Conservation (phyloP, 92 coral and sea anemone species). For the Galaxea fascicularis region DNA sequence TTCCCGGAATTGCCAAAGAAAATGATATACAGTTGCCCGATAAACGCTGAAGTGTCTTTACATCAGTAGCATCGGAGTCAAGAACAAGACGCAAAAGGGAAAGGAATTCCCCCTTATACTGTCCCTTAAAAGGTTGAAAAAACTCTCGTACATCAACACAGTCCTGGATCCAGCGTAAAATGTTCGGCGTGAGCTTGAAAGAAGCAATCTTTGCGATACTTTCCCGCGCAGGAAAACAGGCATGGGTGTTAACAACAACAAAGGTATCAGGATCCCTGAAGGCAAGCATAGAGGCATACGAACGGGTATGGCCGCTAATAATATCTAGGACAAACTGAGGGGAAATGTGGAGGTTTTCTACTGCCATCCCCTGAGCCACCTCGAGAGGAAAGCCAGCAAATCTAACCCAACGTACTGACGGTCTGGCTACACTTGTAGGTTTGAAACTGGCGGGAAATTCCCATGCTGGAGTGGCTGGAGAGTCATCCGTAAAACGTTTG, state of each 20-base stretch:
- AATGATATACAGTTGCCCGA: constrained; percentile 23
- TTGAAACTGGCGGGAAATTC: not conserved
- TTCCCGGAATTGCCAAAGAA: constrained; percentile 23
- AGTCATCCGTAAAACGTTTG: not conserved
- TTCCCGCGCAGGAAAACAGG: not conserved
- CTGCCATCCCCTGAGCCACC: constrained; percentile 14
- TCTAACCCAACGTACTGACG: not conserved
- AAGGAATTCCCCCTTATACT: constrained; percentile 20
- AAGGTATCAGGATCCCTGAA: not conserved
- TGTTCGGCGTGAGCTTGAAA: not conserved
- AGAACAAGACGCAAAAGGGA: constrained; percentile 12
- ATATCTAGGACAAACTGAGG: not conserved
- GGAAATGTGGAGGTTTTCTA: not conserved
- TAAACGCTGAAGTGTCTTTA: constrained; percentile 35
- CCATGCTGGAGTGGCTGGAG: constrained; percentile 1
- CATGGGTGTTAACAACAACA: not conserved
- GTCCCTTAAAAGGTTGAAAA: constrained; percentile 20
- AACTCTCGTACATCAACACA: constrained; percentile 12
- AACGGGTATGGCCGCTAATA: not conserved
- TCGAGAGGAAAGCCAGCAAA: constrained; percentile 2
- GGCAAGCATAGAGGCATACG: not conserved
- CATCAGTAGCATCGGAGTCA: not conserved
- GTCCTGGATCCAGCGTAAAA: constrained; percentile 18
- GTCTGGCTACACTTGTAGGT: constrained; percentile 1
- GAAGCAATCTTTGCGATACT: not conserved